Percentiles rank a stretch among this genome's conserved stretches.
These are phyloP conservation scores for Himalopsyche anomala DNA, from an alignment of 2,888 invertebrate genomes.

Conservation along the genomic window DNA sequence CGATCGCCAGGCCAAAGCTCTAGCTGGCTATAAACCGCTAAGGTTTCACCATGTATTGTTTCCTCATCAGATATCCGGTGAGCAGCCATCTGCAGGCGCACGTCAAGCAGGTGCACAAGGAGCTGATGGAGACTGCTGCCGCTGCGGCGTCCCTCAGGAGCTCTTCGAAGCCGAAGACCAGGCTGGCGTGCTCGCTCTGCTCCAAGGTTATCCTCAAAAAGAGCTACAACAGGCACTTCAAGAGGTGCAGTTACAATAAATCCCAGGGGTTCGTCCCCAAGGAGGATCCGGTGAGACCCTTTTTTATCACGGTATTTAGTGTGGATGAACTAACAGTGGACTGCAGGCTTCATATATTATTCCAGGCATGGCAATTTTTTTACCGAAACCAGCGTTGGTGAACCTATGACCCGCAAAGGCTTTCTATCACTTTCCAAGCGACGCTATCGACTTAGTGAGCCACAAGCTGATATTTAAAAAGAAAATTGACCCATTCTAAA, in stretches of 20 bases:
- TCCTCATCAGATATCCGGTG: background rate
- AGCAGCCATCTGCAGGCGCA: background rate
- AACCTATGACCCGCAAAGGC: too few relatives aligned
- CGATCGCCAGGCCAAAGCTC: too few relatives aligned
- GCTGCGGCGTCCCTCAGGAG: background rate
- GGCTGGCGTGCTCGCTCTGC: conserved; percentile 8
- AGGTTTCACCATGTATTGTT: background rate
- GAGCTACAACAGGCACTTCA: conserved; percentile 7
- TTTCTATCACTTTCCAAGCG: too few relatives aligned
- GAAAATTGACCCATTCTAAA: too few relatives aligned
- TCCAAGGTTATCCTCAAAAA: background rate
- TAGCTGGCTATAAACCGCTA: too few relatives aligned
- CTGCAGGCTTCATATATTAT: too few relatives aligned
- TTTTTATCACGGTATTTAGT: background rate
- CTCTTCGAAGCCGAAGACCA: background rate
- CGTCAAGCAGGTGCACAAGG: conserved; percentile 19
- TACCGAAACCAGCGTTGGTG: too few relatives aligned
- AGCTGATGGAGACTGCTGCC: background rate
- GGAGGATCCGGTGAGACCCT: background rate
- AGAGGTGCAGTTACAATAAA: background rate
- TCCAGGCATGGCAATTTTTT: too few relatives aligned
- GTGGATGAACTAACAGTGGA: too few relatives aligned
- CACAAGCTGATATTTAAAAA: too few relatives aligned
- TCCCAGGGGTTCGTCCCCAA: background rate
- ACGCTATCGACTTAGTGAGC: too few relatives aligned